Percentiles rank a stretch among this genome's conserved stretches.
Evolutionary conservation across 2,888 invertebrate species (phyloP).

Genomic region (Mythimna impura): DNA sequence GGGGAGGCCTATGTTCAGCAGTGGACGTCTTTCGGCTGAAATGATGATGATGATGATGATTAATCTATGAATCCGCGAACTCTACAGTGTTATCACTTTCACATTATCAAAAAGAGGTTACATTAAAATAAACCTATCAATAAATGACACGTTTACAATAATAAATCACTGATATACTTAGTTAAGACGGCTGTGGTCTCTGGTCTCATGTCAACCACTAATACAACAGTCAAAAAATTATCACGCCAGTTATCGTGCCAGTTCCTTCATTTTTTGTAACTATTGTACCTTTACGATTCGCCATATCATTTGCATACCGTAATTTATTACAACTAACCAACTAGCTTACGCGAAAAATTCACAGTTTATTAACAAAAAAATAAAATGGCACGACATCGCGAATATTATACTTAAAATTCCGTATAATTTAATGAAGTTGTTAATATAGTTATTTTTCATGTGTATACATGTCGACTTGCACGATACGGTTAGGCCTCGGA

Average conservation of each 20-base stretch:
- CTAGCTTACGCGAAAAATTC: conserved; percentile 26
- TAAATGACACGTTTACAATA: no score
- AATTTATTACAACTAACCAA: conserved; percentile 30
- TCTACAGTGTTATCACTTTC: no score
- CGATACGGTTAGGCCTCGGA: conserved; percentile 27
- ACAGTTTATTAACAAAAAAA: conserved; percentile 38
- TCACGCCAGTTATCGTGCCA: conserved; percentile 24
- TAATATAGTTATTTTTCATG: conserved; percentile 43
- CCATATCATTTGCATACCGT: conserved; percentile 28
- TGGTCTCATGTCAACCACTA: neutral
- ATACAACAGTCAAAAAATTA: neutral
- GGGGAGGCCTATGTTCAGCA: no score
- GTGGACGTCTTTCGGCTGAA: no score
- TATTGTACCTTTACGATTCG: conserved; percentile 33
- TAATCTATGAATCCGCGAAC: no score
- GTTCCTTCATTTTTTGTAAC: conserved; percentile 7
- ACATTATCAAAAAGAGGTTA: no score
- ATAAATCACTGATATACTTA: no score
- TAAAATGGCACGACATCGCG: conserved; percentile 30
- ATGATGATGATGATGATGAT: no score
- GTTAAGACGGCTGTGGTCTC: no score
- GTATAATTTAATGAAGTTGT: conserved; percentile 56
- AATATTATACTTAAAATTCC: conserved; percentile 41
- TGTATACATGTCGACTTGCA: conserved; percentile 42
- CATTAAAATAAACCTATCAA: no score